Percentiles rank a stretch among this genome's conserved stretches.
Evolutionary conservation across 2,797 vertebrate genomes (phyloP).

Genomic region (Ispidina lecontei): DNA sequence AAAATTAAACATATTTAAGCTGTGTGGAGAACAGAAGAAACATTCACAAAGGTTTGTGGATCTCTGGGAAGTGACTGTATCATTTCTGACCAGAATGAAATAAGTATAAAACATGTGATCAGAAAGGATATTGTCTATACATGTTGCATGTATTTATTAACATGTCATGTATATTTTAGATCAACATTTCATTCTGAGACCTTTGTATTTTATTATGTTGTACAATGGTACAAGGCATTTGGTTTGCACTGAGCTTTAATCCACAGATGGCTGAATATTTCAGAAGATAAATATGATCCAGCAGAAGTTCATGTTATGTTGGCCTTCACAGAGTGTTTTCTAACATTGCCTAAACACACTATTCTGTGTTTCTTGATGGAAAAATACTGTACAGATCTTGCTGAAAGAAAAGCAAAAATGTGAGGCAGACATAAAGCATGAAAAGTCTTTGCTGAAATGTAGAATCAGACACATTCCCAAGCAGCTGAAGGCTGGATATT

Average conservation of each 20-base stretch:
- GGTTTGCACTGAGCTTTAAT: background rate
- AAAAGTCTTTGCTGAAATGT: background rate
- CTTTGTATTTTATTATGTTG: background rate
- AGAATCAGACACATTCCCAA: background rate
- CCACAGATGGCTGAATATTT: background rate
- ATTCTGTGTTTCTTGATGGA: background rate
- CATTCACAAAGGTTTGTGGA: background rate
- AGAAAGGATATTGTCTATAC: background rate
- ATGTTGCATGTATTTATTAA: background rate
- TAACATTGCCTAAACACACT: background rate
- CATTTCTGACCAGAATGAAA: background rate
- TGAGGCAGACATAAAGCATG: background rate
- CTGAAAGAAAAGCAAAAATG: background rate
- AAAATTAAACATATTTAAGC: background rate
- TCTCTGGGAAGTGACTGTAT: background rate
- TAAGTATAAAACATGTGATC: background rate
- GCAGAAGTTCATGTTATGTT: background rate
- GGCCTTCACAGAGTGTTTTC: background rate
- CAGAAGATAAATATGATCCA: background rate
- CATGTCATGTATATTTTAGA: background rate
- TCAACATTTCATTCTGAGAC: background rate
- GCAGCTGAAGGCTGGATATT: background rate
- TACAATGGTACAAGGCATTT: background rate
- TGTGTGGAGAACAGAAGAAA: background rate
- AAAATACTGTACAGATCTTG: background rate